phyloP scores from a whole-genome alignment of 2,797 vertebrate species.

The Peromyscus melanophrys region DNA sequence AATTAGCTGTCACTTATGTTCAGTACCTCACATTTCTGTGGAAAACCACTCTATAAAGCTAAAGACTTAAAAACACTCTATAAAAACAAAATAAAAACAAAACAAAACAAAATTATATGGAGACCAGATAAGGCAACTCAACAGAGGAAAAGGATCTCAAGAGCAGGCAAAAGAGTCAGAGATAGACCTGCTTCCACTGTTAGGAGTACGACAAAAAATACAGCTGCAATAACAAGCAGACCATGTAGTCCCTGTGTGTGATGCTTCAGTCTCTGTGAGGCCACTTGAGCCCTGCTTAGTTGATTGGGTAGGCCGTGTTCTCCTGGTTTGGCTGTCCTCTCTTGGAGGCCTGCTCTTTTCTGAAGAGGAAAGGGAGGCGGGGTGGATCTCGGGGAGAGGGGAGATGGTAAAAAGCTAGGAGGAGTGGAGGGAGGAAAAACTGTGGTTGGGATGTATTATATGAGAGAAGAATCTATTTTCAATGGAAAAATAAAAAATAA shows the following conservation, averaged over 20 bases:
- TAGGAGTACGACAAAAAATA: neutral
- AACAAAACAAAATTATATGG: neutral
- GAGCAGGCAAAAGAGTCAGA: neutral
- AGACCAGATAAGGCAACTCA: neutral
- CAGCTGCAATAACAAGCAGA: neutral
- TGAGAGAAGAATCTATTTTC: neutral
- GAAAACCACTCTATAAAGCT: neutral
- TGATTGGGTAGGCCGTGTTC: neutral
- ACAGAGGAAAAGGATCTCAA: neutral
- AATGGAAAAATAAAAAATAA: neutral
- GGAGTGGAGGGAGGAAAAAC: neutral
- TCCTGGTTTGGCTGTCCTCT: neutral
- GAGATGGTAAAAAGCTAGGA: neutral
- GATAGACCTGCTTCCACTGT: neutral
- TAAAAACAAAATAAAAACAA: neutral
- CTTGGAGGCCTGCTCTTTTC: neutral
- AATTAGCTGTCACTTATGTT: constrained; percentile 36
- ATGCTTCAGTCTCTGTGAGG: neutral
- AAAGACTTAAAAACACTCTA: neutral
- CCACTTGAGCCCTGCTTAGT: neutral
- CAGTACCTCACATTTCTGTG: neutral
- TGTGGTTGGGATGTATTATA: neutral
- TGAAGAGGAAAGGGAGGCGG: neutral
- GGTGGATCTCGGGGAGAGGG: neutral
- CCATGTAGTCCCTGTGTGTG: neutral